Conservation (phyloP, 2,888 invertebrate genomes). For the Chaitophorus viminalis region DNA sequence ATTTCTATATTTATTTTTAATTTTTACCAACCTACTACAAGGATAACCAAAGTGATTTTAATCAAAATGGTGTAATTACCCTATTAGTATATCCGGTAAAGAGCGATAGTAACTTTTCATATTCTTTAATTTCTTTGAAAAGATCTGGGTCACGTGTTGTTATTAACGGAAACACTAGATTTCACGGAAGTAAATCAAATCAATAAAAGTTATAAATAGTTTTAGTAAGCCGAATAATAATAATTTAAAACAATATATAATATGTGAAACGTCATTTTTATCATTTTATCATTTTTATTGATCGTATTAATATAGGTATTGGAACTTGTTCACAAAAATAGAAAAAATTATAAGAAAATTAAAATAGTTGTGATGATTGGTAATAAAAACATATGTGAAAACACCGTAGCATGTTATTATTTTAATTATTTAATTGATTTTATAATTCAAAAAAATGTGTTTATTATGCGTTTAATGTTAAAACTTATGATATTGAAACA, state of each 20-base stretch:
- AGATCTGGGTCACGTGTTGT: neutral
- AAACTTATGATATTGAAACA: neutral
- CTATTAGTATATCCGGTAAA: too few relatives aligned
- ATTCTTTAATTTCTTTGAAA: neutral
- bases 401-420: neutral
- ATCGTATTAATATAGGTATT: neutral
- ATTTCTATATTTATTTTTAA: too few relatives aligned
- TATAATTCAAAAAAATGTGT: neutral
- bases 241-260: neutral
- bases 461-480: neutral
- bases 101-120: too few relatives aligned
- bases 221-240: too few relatives aligned
- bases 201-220: neutral
- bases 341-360: neutral
- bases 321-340: neutral
- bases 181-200: neutral
- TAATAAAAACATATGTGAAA: neutral
- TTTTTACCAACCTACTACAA: too few relatives aligned
- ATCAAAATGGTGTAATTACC: too few relatives aligned
- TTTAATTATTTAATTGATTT: neutral
- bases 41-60: too few relatives aligned
- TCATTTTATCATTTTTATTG: neutral
- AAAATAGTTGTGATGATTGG: neutral
- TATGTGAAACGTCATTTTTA: too few relatives aligned
- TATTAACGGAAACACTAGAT: neutral